Evolutionary conservation across 2,888 invertebrate genomes (phyloP), one percentile per base, ranked within the genome.

Genomic region (Andrena camellia): DNA sequence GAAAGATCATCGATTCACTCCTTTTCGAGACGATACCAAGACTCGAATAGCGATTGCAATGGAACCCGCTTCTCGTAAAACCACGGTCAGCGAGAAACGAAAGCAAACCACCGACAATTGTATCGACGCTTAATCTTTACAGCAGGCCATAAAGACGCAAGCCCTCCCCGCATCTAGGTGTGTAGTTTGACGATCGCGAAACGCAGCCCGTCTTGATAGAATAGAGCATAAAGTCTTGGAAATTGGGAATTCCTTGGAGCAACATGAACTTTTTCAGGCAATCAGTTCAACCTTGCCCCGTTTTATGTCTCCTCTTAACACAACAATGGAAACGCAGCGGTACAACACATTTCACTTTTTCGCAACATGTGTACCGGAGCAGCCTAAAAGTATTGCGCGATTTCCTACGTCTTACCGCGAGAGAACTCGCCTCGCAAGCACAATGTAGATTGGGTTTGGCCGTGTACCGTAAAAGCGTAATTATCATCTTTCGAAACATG

Each of bases 321-420:
- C 84, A 91, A 90, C 90, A 90, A 90, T 90, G 86, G 91, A 88
- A 89, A 87, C 88, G 89, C 88, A 89, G 82, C 82, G 86, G 81
- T 87, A 89, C 84, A 89, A 90, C 91, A 91, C 90, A 92, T 91
- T 91, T 92, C 90, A 91, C 91, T 91, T 92, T 93, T 93, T 93
- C 92, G 93, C 92, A 93, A 93, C 86, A 81, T 83, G 88, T 83
- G 83, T 89, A 86, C 86, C 81, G 78, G 68, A 81, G 86, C 85
- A 81, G 89, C 91, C 91, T 90, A 91, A 93, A 93, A 92, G 90
- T 90, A 89, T 91, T 91, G 90, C 92, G 90, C 87, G 90, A 92
- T 91, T 92, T 93, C 93, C 90, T 90, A 87, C 86, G 80, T 85
- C 82, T 83, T 23, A 71, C 74, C 70, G 82, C 88, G 82, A 75